A percentile compares a stretch with the other conserved stretches of the same genome.
phyloP scores from a whole-genome alignment of 2,797 vertebrate species.

The Caiman crocodilus region DNA sequence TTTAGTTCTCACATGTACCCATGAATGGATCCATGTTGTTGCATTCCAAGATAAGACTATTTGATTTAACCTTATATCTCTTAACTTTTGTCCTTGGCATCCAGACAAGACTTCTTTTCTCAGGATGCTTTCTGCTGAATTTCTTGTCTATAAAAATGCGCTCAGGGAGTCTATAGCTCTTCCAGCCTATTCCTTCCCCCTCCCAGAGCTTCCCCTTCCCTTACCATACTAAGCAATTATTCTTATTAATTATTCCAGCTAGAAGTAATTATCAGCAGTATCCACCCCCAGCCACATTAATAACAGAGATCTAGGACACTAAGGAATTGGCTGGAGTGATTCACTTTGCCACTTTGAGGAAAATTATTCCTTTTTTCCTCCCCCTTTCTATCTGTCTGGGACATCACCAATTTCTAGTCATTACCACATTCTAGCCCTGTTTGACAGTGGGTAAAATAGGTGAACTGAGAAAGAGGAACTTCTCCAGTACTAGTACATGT shows the following conservation, averaged over 20 bases:
- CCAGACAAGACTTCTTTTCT: conserved; percentile 79
- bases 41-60: conserved; percentile 64
- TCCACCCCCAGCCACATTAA: conserved; percentile 84
- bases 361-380: conserved; percentile 68
- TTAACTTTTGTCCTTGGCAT: conserved; percentile 83
- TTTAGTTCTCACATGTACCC: conserved; percentile 29
- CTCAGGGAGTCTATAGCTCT: conserved; percentile 80
- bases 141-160: conserved; percentile 82
- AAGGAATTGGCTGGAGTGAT: conserved; percentile 81
- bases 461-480: not conserved
- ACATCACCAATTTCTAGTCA: not conserved
- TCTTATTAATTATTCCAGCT: conserved; percentile 88
- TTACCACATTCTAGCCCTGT: not conserved
- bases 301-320: conserved; percentile 84
- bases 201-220: conserved; percentile 83
- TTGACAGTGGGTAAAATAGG: conserved; percentile 11
- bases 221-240: conserved; percentile 84
- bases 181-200: conserved; percentile 79
- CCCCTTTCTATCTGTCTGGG: not conserved
- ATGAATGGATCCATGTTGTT: conserved; percentile 15
- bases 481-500: not conserved
- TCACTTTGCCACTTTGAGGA: conserved; percentile 68
- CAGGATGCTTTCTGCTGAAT: conserved; percentile 79
- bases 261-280: conserved; percentile 87
- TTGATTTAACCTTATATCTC: conserved; percentile 66